Evolutionary conservation across 1,140 invertebrate genomes (phyloP).

Genomic region (Drosophila seguyi): DNA sequence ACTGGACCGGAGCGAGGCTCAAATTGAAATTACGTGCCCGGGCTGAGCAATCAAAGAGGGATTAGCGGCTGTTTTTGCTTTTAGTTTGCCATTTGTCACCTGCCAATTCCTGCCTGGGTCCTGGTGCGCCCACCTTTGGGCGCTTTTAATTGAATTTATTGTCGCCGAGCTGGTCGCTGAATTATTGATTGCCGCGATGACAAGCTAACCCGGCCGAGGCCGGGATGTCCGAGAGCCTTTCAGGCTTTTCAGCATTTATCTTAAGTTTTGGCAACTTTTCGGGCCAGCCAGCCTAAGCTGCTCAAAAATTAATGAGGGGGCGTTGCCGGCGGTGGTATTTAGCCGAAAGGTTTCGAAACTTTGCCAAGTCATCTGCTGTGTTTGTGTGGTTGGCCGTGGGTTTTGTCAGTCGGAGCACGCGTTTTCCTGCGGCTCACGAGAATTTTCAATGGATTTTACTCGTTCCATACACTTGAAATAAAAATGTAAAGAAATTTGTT

Average conservation of each 20-base stretch:
- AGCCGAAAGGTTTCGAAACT: slow-evolving; percentile 40
- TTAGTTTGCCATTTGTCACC: slow-evolving; percentile 52
- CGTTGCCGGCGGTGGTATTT: slow-evolving; percentile 12
- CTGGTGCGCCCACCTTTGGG: slow-evolving; percentile 42
- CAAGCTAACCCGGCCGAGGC: slow-evolving; percentile 50
- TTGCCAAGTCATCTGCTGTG: slow-evolving; percentile 30
- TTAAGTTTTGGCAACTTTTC: slow-evolving; percentile 64
- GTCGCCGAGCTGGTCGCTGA: slow-evolving; percentile 43
- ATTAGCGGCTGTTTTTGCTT: slow-evolving; percentile 57
- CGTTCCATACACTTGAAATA: background rate
- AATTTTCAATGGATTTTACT: slow-evolving; percentile 24
- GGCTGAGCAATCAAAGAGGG: slow-evolving; percentile 70
- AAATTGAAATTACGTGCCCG: slow-evolving; percentile 71
- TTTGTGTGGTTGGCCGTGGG: slow-evolving; percentile 22
- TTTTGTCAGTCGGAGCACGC: slow-evolving; percentile 47
- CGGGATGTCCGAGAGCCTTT: slow-evolving; percentile 16
- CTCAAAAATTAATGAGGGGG: slow-evolving; percentile 70
- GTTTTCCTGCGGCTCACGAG: slow-evolving; percentile 16
- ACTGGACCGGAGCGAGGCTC: slow-evolving; percentile 30
- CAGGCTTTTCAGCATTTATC: slow-evolving; percentile 52
- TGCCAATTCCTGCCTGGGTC: slow-evolving; percentile 16
- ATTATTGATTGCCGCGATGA: slow-evolving; percentile 69
- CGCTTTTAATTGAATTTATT: slow-evolving; percentile 75
- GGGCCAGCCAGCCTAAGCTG: slow-evolving; percentile 34
- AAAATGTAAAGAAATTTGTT: background rate